Conservation (phyloP, 2,888 invertebrate genomes). For the Drosophila affinis region DNA sequence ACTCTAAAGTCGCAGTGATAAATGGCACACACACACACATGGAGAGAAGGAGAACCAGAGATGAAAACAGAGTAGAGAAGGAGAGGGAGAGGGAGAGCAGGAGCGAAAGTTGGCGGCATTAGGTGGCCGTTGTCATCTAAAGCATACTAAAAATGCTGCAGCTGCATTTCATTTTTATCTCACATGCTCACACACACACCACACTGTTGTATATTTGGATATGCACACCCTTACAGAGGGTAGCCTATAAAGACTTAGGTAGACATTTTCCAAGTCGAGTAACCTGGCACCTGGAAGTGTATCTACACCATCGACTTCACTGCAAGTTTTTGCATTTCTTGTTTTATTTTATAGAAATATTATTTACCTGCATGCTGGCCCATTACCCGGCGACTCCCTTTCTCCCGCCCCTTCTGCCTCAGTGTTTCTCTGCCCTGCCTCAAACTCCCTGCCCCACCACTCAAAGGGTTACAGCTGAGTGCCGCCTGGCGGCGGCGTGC, state of each 20-base stretch:
- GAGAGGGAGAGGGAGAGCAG: not conserved
- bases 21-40: constrained; percentile 50
- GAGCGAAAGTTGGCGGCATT: constrained; percentile 41
- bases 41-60: constrained; percentile 3
- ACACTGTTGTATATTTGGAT: not conserved
- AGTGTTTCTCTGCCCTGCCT: not conserved
- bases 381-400: constrained; percentile 51
- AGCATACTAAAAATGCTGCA: constrained; percentile 61
- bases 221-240: not conserved
- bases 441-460: constrained; percentile 15
- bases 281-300: not conserved
- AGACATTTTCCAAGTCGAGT: too few species aligned
- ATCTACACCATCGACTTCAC: not conserved
- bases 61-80: too few species aligned
- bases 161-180: constrained; percentile 67
- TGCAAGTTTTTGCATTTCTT: constrained; percentile 13
- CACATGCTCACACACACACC: constrained; percentile 13
- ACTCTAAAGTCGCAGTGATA: constrained; percentile 69
- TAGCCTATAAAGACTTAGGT: too few species aligned
- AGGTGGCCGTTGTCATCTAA: constrained; percentile 46
- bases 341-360: constrained; percentile 49
- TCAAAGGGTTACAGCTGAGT: constrained; percentile 45
- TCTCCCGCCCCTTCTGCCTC: not conserved
- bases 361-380: constrained; percentile 56
- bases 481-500: constrained; percentile 46